A percentile compares a stretch with the other conserved stretches of the same genome.
Conservation (phyloP, 2,888 invertebrate genomes). For the Tetramorium bicarinatum region DNA sequence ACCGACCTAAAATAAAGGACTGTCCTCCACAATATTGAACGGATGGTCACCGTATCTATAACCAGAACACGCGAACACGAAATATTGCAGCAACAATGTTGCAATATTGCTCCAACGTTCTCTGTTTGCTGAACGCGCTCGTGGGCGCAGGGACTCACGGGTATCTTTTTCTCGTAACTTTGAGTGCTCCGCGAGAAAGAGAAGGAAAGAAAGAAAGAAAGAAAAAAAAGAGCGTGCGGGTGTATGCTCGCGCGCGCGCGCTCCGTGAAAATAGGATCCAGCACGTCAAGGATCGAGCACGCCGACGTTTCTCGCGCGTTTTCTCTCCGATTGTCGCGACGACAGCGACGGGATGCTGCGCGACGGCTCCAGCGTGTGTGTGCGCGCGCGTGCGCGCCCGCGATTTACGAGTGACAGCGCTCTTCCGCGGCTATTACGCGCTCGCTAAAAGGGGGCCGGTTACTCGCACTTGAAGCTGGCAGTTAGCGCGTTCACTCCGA, state of each 20-base stretch:
- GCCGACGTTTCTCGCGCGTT: constrained; percentile 5
- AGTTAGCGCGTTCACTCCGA: constrained; percentile 21
- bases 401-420: constrained; percentile 68
- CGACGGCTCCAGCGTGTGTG: not conserved
- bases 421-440: constrained; percentile 1
- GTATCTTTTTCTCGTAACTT: not conserved
- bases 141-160: not conserved
- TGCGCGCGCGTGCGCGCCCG: constrained; percentile 26
- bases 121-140: not conserved
- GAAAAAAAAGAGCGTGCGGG: not conserved
- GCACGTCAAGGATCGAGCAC: not conserved
- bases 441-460: not conserved
- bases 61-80: too few relatives aligned
- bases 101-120: too few relatives aligned
- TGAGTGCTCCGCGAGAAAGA: not conserved
- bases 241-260: not conserved
- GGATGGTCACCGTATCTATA: too few relatives aligned
- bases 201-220: not conserved
- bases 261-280: not conserved
- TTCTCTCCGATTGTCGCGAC: not conserved
- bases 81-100: too few relatives aligned
- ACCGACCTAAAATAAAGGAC: too few relatives aligned
- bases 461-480: not conserved
- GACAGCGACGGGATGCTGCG: constrained; percentile 10
- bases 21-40: too few relatives aligned